These are phyloP conservation scores for Telmatochromis sp. DNA, from an alignment of 2,113 vertebrate genomes.

Conservation along the genomic window DNA sequence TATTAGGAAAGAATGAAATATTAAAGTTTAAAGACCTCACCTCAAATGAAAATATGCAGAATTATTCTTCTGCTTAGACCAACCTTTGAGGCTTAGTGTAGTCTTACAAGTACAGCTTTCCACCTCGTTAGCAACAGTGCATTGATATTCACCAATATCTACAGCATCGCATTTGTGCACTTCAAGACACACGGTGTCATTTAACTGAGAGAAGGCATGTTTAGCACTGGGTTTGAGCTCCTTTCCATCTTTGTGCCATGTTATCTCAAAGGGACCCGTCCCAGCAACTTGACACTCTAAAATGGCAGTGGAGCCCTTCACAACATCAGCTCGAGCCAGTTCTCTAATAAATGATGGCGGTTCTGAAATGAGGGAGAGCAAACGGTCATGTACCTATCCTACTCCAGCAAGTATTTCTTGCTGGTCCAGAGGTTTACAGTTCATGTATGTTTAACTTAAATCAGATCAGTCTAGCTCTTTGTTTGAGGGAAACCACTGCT, in stretches of 20 bases:
- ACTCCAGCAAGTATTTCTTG: background rate
- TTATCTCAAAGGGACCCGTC: conserved; percentile 86
- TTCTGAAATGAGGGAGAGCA: conserved; percentile 72
- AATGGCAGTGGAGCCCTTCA: conserved; percentile 76
- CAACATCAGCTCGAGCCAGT: conserved; percentile 76
- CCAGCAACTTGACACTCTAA: conserved; percentile 84
- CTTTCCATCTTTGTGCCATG: conserved; percentile 89
- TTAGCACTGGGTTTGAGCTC: conserved; percentile 90
- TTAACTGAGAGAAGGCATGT: conserved; percentile 75
- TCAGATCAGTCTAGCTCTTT: background rate
- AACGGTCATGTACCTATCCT: background rate
- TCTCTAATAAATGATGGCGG: conserved; percentile 83
- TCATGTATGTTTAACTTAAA: background rate
- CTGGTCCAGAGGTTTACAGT: background rate
- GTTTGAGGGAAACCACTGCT: background rate
- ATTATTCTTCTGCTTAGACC: conserved; percentile 42
- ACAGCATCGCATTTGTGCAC: conserved; percentile 83
- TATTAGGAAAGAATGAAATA: conserved; percentile 53
- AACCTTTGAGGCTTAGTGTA: conserved; percentile 90
- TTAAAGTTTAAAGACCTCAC: background rate
- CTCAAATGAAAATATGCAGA: background rate
- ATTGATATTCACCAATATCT: conserved; percentile 93
- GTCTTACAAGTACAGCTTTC: conserved; percentile 86
- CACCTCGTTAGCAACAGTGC: conserved; percentile 84
- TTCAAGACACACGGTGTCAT: conserved; percentile 76